Evolutionary conservation across 2,113 vertebrate species (phyloP).

Genomic region (Silurus meridionalis): DNA sequence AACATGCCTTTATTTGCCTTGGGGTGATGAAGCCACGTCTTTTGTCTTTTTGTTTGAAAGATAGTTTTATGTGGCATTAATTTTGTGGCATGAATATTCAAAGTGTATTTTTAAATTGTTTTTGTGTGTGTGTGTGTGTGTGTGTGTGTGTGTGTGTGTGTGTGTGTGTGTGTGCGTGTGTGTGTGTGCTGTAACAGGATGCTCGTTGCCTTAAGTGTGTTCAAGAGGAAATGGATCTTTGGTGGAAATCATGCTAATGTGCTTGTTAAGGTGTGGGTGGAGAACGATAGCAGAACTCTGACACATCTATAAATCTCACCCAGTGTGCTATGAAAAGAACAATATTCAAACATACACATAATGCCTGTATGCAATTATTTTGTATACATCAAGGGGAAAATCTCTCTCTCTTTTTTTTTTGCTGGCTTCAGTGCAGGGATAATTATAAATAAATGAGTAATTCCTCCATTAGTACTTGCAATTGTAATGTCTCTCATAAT

Average conservation of each 20-base stretch:
- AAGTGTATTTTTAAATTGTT: slow-evolving; percentile 32
- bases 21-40: slow-evolving; percentile 40
- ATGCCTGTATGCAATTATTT: slow-evolving; percentile 19
- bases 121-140: background rate
- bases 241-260: slow-evolving; percentile 42
- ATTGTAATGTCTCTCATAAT: background rate
- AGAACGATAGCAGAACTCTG: slow-evolving; percentile 12
- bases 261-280: slow-evolving; percentile 45
- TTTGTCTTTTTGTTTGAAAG: slow-evolving; percentile 37
- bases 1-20: slow-evolving; percentile 35
- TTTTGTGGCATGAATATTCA: slow-evolving; percentile 45
- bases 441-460: background rate
- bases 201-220: slow-evolving; percentile 40
- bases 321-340: slow-evolving; percentile 8
- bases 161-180: too few species aligned
- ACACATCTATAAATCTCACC: slow-evolving; percentile 47
- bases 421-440: background rate
- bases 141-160: too few species aligned
- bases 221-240: slow-evolving; percentile 43
- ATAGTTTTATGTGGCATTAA: slow-evolving; percentile 42
- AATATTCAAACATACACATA: slow-evolving; percentile 14
- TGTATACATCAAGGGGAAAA: background rate
- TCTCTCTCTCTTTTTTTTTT: background rate
- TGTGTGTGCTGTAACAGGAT: slow-evolving; percentile 42
- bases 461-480: background rate